These are phyloP conservation scores for Lordiphosa collinella DNA, from an alignment of 1,140 invertebrate species.

Conservation along the genomic window DNA sequence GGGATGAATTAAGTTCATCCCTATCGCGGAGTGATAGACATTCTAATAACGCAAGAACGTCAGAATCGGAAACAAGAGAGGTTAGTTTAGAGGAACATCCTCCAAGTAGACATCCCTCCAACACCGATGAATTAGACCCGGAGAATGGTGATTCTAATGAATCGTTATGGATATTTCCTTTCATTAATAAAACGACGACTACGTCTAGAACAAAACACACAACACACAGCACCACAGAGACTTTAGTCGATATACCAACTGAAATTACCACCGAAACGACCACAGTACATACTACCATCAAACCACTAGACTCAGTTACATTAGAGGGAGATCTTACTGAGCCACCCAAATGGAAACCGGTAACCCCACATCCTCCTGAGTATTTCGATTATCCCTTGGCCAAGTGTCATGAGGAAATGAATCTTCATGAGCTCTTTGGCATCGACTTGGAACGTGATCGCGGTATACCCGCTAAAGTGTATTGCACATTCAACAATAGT, in stretches of 20 bases:
- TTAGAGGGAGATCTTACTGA: background rate
- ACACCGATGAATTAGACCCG: background rate
- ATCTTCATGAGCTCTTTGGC: conserved; percentile 54
- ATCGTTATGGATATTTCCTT: too few species aligned
- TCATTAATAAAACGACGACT: too few species aligned
- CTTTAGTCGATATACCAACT: background rate
- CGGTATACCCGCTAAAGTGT: conserved; percentile 37
- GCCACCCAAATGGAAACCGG: background rate
- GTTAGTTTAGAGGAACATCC: conserved; percentile 18
- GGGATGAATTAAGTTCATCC: background rate
- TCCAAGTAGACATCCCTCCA: too few species aligned
- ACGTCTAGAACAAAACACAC: background rate
- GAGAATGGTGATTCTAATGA: background rate
- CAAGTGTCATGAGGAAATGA: conserved; percentile 41
- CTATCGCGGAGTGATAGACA: background rate
- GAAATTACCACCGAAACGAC: background rate
- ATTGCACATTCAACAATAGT: conserved; percentile 35
- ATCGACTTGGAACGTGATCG: conserved; percentile 25
- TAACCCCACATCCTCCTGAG: conserved; percentile 25
- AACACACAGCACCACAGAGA: background rate
- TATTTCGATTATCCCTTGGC: conserved; percentile 46
- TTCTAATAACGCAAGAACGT: background rate
- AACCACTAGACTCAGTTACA: background rate
- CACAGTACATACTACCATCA: background rate
- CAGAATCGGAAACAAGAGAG: conserved; percentile 10